Base-by-base conservation (phyloP, 1,140 invertebrate species). In the Solenopsis invicta region DNA sequence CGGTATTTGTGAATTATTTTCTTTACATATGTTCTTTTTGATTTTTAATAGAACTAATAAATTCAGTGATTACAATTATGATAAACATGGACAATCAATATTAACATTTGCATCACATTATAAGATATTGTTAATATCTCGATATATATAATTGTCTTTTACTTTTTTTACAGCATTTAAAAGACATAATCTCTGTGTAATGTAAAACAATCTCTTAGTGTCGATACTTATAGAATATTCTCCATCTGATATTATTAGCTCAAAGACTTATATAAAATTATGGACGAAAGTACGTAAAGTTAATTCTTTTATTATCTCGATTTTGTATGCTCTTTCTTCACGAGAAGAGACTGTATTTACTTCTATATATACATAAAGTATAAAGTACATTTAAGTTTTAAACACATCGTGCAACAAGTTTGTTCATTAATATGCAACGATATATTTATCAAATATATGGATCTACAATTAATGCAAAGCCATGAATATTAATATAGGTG, bases 21-120 rank as follows among this genome's bases (percentile, higher is more conserved):
- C 41, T 54, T 62, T 54, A 76, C 67, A 67, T 34, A 69, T 56
- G 24, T 52, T 48, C 52, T 59, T 87, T 61, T 90, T 56, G 56
- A 86, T 66, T 87, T 77, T 87, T 77, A 56, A 64, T 89, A 59
- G 56, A 59, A 18, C 66, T 69, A 54, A 85, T 78, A 34, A 66
- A 76, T 85, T 85, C 21, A 56, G 13, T 48, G 67, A n/a, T n/a
- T n/a, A n/a, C 66, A 56, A 74, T 88, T 81, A n/a, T n/a, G 48
- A 75, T 82, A 86, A 62, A 77, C 61, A 86, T 64, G 71, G 54
- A 90, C 86, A 90, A 90, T 90, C 78, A 82, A 59, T 86, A 59
- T 86, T 18, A 56, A 72, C 78, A 78, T 61, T 69, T 75, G 62
- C 72, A 89, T 84, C 24, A 56, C 48, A 41, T 50, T 37, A 41